Conservation (phyloP, 2,113 vertebrate genomes). For the Deroptyus accipitrinus region DNA sequence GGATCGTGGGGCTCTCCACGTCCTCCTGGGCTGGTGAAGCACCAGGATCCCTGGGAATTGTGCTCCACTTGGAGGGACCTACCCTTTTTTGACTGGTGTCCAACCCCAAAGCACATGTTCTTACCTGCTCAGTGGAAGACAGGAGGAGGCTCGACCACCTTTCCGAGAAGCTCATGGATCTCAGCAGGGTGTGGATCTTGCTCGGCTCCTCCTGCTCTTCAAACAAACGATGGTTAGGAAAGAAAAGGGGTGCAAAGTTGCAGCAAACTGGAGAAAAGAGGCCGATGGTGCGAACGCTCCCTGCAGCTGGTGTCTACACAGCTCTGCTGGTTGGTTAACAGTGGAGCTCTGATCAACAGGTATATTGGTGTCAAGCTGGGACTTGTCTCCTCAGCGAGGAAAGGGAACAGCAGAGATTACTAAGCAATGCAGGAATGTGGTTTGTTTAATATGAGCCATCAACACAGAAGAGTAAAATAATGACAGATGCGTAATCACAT, state of each 20-base stretch:
- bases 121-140: constrained; percentile 48
- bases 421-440: constrained; percentile 73
- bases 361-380: constrained; percentile 59
- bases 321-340: neutral
- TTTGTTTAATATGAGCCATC: constrained; percentile 71
- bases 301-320: neutral
- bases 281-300: neutral
- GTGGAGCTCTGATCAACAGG: constrained; percentile 51
- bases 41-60: constrained; percentile 61
- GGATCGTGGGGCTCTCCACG: neutral
- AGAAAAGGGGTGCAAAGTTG: neutral
- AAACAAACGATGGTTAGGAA: neutral
- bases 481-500: constrained; percentile 58
- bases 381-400: constrained; percentile 64
- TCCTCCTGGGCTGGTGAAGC: constrained; percentile 42
- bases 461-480: constrained; percentile 56
- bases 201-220: neutral
- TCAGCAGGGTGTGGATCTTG: neutral
- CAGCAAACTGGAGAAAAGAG: neutral
- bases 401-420: constrained; percentile 69
- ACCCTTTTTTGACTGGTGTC: constrained; percentile 59
- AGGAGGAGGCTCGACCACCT: neutral
- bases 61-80: constrained; percentile 50
- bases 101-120: constrained; percentile 61
- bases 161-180: neutral